Conservation (phyloP, 2,888 invertebrate genomes). For the Antitype chi region DNA sequence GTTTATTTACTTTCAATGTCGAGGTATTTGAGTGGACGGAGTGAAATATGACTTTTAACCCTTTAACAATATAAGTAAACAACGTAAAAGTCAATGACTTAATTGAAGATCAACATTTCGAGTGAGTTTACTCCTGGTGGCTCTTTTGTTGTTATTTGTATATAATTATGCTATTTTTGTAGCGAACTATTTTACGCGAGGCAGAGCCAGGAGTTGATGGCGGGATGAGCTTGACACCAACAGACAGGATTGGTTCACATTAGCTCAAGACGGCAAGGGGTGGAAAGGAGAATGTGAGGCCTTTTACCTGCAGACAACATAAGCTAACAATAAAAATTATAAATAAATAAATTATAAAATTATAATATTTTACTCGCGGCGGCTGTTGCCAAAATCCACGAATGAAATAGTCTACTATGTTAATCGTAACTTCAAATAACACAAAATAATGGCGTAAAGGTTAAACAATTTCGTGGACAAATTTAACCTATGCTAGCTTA, state of each 20-base stretch:
- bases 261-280: no score
- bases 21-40: slow-evolving; percentile 32
- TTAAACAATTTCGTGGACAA: slow-evolving; percentile 30
- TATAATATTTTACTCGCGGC: no score
- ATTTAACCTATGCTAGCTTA: slow-evolving; percentile 18
- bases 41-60: slow-evolving; percentile 12
- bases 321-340: no score
- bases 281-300: no score
- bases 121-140: no score
- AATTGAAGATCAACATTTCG: slow-evolving; percentile 5
- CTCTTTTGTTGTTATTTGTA: background rate
- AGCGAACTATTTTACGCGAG: background rate
- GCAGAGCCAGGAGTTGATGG: no score
- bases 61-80: background rate
- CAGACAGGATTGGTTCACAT: no score
- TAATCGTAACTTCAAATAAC: background rate
- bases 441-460: background rate
- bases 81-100: background rate
- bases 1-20: slow-evolving; percentile 56
- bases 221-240: no score
- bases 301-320: no score
- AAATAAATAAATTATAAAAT: no score
- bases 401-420: background rate
- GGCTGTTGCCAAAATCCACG: background rate
- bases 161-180: background rate